These are phyloP conservation scores for Australoheros scitulus DNA, from an alignment of 2,113 vertebrate species.

Conservation along the genomic window DNA sequence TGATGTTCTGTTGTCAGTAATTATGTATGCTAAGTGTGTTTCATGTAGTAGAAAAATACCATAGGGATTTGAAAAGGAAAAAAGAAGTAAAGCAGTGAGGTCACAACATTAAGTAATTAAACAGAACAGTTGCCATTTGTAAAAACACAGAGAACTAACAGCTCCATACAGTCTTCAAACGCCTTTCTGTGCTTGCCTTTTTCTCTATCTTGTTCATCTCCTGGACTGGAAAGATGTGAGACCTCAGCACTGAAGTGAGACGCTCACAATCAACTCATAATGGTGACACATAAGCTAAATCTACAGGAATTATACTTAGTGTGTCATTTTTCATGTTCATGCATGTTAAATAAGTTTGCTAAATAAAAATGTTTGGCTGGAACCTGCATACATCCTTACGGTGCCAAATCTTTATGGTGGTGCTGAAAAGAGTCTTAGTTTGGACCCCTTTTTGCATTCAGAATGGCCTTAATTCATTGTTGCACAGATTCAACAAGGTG, in stretches of 20 bases:
- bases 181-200: neutral
- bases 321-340: fast-evolving
- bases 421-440: neutral
- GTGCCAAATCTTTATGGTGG: neutral
- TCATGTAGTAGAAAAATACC: neutral
- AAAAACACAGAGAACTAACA: constrained; percentile 40
- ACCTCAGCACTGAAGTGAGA: neutral
- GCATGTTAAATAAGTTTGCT: neutral
- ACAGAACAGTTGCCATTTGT: constrained; percentile 47
- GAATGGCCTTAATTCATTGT: neutral
- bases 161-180: neutral
- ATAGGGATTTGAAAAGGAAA: neutral
- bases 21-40: neutral
- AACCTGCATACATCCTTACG: neutral
- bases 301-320: neutral
- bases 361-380: neutral
- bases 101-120: constrained; percentile 37
- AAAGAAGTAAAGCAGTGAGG: neutral
- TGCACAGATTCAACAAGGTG: neutral
- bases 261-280: neutral
- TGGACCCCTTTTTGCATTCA: neutral
- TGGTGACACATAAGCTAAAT: neutral
- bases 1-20: neutral
- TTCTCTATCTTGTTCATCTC: neutral
- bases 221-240: neutral